A percentile compares a stretch with the other conserved stretches of the same genome.
Conservation (phyloP, 2,797 vertebrate genomes). For the Artibeus jamaicensis region DNA sequence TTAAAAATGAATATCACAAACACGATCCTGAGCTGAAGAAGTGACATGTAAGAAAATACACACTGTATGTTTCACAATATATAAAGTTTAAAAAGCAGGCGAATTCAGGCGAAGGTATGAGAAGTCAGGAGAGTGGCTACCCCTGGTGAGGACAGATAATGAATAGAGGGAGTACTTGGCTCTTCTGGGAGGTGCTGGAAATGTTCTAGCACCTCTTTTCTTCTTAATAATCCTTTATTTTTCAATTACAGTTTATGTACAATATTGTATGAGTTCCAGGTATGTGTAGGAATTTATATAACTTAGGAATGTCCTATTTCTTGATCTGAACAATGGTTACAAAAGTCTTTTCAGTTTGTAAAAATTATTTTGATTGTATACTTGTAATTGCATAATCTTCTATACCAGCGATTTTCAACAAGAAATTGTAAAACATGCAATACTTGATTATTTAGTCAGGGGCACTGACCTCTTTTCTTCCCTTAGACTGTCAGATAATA, state of each 20-base stretch:
- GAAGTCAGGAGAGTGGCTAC: background rate
- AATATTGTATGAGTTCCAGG: background rate
- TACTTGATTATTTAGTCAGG: background rate
- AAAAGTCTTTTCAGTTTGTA: background rate
- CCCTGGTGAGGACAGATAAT: background rate
- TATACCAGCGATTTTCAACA: background rate
- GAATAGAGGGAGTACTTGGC: background rate
- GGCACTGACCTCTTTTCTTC: background rate
- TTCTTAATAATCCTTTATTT: background rate
- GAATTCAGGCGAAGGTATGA: background rate
- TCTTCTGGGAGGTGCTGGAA: background rate
- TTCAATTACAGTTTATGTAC: background rate
- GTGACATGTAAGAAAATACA: background rate
- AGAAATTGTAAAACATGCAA: background rate
- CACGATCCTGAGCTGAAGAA: background rate
- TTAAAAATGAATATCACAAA: background rate
- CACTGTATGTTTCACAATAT: background rate
- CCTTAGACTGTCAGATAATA: background rate
- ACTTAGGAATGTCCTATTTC: background rate
- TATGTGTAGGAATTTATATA: background rate
- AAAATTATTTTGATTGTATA: background rate
- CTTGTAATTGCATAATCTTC: background rate
- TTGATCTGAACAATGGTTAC: background rate
- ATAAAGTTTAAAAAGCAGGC: background rate
- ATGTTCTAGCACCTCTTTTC: background rate